Percentiles rank a stretch among this genome's conserved stretches.
These are phyloP conservation scores for Eupithecia vulgata DNA, from an alignment of 2,888 invertebrate genomes.

Conservation along the genomic window DNA sequence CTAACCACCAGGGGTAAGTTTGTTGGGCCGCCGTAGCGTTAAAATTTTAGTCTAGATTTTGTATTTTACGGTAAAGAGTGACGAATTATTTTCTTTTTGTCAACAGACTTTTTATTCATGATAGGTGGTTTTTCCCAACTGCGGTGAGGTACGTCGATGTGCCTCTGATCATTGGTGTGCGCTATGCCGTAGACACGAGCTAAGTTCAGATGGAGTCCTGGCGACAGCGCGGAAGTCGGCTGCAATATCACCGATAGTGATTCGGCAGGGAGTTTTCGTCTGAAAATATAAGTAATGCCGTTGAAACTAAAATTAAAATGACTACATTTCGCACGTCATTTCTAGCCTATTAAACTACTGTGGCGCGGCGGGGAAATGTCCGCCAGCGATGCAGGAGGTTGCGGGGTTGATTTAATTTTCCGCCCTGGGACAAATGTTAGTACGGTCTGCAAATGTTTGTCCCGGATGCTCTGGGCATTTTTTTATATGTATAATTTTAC, in stretches of 20 bases:
- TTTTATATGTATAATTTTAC: too few species aligned
- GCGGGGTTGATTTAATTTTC: too few species aligned
- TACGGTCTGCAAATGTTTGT: too few species aligned
- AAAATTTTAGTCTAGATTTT: too few species aligned
- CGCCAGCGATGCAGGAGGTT: too few species aligned
- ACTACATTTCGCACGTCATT: too few species aligned
- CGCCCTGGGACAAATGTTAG: too few species aligned
- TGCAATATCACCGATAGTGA: slow-evolving; percentile 18
- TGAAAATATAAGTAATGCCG: slow-evolving; percentile 24
- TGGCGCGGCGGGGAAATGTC: too few species aligned
- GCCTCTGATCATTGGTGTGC: slow-evolving; percentile 24
- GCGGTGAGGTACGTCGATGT: not conserved
- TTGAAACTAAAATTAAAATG: not conserved
- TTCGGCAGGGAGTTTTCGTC: slow-evolving; percentile 16
- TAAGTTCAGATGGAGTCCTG: slow-evolving; percentile 51
- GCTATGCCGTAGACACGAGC: slow-evolving; percentile 42
- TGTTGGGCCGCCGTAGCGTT: too few species aligned
- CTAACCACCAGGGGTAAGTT: too few species aligned
- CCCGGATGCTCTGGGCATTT: too few species aligned
- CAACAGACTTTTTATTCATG: not conserved
- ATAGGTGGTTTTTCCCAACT: not conserved
- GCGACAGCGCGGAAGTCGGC: slow-evolving; percentile 14
- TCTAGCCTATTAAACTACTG: too few species aligned
- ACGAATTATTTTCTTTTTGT: slow-evolving; percentile 20
- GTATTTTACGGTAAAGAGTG: not conserved